These are phyloP conservation scores for Cyrtonyx montezumae DNA, from an alignment of 2,113 vertebrate genomes.

Conservation along the genomic window DNA sequence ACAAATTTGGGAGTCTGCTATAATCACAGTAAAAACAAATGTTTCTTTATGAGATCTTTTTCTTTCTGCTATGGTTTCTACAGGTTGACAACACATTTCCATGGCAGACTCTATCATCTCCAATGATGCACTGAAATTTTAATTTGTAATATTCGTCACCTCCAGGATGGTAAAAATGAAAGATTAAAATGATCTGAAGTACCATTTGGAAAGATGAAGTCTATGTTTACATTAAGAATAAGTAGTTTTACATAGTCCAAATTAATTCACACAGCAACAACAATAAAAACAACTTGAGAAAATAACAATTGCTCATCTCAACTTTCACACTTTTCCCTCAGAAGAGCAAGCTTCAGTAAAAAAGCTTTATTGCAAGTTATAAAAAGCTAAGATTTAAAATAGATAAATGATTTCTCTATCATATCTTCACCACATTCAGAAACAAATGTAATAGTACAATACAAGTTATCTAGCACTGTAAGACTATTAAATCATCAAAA, in stretches of 20 bases:
- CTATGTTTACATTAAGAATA: background rate
- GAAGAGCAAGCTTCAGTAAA: background rate
- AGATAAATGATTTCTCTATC: background rate
- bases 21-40: background rate
- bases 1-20: background rate
- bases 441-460: background rate
- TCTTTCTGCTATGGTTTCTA: background rate
- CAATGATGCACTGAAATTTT: background rate
- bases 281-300: background rate
- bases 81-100: background rate
- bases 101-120: background rate
- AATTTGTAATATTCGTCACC: background rate
- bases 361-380: background rate
- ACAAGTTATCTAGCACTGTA: background rate
- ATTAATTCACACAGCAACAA: background rate
- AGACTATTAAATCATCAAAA: background rate
- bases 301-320: background rate
- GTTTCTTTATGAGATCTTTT: background rate
- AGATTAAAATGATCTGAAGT: background rate
- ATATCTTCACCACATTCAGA: background rate
- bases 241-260: background rate
- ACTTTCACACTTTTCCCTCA: background rate
- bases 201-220: background rate
- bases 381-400: background rate
- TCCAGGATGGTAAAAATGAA: background rate